phyloP scores from a whole-genome alignment of 1,140 invertebrate genomes.

The Brachionus koreanus region DNA sequence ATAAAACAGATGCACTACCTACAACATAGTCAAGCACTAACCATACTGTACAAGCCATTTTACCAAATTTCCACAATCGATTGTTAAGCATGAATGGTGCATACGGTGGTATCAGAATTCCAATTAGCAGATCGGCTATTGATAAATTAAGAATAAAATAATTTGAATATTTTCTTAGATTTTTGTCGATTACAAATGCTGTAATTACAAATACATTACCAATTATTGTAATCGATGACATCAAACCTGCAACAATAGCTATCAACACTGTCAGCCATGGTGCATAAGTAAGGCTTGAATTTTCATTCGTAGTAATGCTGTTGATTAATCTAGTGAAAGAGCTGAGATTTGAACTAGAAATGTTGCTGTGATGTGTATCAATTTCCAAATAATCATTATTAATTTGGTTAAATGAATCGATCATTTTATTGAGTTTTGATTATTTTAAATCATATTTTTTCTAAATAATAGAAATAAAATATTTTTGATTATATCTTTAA shows the following conservation, averaged over 20 bases:
- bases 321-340: background rate
- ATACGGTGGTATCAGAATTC: slow-evolving; percentile 45
- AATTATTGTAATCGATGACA: slow-evolving; percentile 44
- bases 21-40: slow-evolving; percentile 46
- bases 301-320: background rate
- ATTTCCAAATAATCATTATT: slow-evolving; percentile 8
- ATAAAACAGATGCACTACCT: slow-evolving; percentile 45
- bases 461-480: too few relatives aligned
- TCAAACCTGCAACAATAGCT: slow-evolving; percentile 17
- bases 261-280: slow-evolving; percentile 44
- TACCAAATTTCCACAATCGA: slow-evolving; percentile 43
- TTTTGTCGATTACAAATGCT: slow-evolving; percentile 48
- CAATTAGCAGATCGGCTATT: slow-evolving; percentile 50
- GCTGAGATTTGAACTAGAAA: background rate
- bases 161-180: slow-evolving; percentile 50
- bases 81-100: slow-evolving; percentile 32
- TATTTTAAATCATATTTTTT: too few relatives aligned
- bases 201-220: slow-evolving; percentile 50
- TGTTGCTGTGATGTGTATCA: background rate
- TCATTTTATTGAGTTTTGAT: background rate
- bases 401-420: background rate
- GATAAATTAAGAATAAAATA: slow-evolving; percentile 52
- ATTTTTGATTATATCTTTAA: too few relatives aligned
- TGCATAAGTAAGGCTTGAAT: background rate
- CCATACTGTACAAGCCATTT: slow-evolving; percentile 44